phyloP scores from a whole-genome alignment of 1,140 invertebrate genomes.

The Ruditapes philippinarum region DNA sequence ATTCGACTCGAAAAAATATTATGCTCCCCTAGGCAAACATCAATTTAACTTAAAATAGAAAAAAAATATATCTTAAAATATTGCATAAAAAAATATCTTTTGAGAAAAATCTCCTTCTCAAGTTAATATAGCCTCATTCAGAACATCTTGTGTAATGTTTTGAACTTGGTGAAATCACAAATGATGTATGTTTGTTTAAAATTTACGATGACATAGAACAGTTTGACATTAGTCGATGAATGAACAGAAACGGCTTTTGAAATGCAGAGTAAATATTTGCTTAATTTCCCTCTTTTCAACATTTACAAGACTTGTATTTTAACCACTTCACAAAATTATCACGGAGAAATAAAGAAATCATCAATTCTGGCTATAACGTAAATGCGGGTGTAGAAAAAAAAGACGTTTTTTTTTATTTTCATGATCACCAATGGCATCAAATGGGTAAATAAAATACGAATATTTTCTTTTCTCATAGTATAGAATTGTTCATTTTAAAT shows the following conservation, averaged over 20 bases:
- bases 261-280: background rate
- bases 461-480: no score
- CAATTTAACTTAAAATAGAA: background rate
- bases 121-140: no score
- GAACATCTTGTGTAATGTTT: no score
- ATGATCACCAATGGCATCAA: no score
- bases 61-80: background rate
- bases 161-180: background rate
- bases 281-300: background rate
- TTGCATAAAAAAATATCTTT: conserved; percentile 23
- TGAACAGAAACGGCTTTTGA: background rate
- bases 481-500: no score
- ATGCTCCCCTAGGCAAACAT: conserved; percentile 12
- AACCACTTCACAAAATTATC: background rate
- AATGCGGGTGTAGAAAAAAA: no score
- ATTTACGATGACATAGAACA: background rate
- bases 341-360: background rate
- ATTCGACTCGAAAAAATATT: conserved; percentile 34
- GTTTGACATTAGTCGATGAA: background rate
- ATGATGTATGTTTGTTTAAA: background rate
- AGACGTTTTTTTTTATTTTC: no score
- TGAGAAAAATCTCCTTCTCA: no score
- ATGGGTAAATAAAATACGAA: no score
- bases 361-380: no score
- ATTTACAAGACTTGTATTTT: background rate